phyloP scores from a whole-genome alignment of 2,888 invertebrate species.

The Leucozona laternaria region DNA sequence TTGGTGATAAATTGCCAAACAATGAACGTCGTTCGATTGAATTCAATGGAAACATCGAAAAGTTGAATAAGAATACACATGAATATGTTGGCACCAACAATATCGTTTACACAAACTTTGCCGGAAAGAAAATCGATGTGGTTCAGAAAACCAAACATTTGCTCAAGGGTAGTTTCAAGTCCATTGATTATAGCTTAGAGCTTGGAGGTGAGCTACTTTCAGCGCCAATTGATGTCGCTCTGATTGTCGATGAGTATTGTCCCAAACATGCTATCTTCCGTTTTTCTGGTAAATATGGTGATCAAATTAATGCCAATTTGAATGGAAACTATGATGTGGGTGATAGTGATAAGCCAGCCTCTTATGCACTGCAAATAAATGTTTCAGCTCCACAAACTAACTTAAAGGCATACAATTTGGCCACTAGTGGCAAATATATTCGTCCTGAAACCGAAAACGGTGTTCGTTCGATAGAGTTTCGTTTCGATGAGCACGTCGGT shows the following conservation, averaged over 20 bases:
- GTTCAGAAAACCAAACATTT: slow-evolving; percentile 82
- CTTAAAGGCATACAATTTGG: slow-evolving; percentile 83
- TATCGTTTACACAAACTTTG: slow-evolving; percentile 83
- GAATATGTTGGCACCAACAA: slow-evolving; percentile 83
- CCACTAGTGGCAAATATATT: slow-evolving; percentile 81
- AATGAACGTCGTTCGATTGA: slow-evolving; percentile 82
- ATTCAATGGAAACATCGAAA: slow-evolving; percentile 81
- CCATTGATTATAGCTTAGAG: slow-evolving; percentile 75
- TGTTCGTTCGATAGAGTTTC: slow-evolving; percentile 77
- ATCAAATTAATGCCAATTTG: slow-evolving; percentile 82
- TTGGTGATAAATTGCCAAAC: slow-evolving; percentile 81
- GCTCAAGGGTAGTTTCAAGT: slow-evolving; percentile 79
- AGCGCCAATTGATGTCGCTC: slow-evolving; percentile 80
- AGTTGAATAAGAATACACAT: slow-evolving; percentile 83
- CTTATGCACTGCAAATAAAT: slow-evolving; percentile 84
- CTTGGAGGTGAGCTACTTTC: slow-evolving; percentile 81
- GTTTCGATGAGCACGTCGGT: slow-evolving; percentile 77
- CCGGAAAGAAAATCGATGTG: slow-evolving; percentile 84
- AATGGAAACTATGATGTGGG: slow-evolving; percentile 83
- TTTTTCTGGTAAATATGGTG: slow-evolving; percentile 84
- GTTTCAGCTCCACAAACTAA: slow-evolving; percentile 86
- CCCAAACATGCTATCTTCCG: slow-evolving; percentile 81
- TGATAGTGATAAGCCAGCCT: slow-evolving; percentile 82
- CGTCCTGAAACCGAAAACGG: slow-evolving; percentile 78
- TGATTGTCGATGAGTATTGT: slow-evolving; percentile 80